A percentile compares a stretch with the other conserved stretches of the same genome.
These are phyloP conservation scores for Polydrusus tereticollis DNA, from an alignment of 2,888 invertebrate species.

Conservation along the genomic window DNA sequence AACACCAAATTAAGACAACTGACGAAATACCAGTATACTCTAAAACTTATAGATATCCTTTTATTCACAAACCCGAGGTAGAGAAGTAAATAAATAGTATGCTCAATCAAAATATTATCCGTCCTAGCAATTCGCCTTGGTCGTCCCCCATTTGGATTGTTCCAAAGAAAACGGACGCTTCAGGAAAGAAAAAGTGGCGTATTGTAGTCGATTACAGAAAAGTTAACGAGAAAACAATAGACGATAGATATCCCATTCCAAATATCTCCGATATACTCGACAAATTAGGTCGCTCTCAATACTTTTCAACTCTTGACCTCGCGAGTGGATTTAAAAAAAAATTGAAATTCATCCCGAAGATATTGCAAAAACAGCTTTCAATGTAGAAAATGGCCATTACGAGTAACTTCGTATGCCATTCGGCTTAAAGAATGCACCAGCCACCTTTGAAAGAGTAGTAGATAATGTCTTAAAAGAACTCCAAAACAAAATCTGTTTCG, in stretches of 20 bases:
- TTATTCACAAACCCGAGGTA: slow-evolving; percentile 46
- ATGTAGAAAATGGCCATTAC: slow-evolving; percentile 52
- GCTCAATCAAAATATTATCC: slow-evolving; percentile 41
- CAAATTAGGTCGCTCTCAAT: too few relatives aligned
- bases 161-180: slow-evolving; percentile 46
- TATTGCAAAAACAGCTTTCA: slow-evolving; percentile 56
- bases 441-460: slow-evolving; percentile 56
- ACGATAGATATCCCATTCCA: too few relatives aligned
- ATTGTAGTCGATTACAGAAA: slow-evolving; percentile 42
- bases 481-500: slow-evolving; percentile 47
- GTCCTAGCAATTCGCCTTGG: slow-evolving; percentile 38
- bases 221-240: neutral
- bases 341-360: slow-evolving; percentile 52
- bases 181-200: slow-evolving; percentile 48
- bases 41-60: slow-evolving; percentile 48
- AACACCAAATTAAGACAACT: slow-evolving; percentile 49
- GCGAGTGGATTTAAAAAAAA: slow-evolving; percentile 56
- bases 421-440: slow-evolving; percentile 55
- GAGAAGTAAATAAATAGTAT: slow-evolving; percentile 42
- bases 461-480: slow-evolving; percentile 51
- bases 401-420: slow-evolving; percentile 56
- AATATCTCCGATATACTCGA: too few relatives aligned
- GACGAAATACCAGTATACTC: slow-evolving; percentile 44
- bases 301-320: too few relatives aligned
- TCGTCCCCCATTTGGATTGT: slow-evolving; percentile 43